Evolutionary conservation across 2,888 invertebrate genomes (phyloP).

Genomic region (Clivina fossor): DNA sequence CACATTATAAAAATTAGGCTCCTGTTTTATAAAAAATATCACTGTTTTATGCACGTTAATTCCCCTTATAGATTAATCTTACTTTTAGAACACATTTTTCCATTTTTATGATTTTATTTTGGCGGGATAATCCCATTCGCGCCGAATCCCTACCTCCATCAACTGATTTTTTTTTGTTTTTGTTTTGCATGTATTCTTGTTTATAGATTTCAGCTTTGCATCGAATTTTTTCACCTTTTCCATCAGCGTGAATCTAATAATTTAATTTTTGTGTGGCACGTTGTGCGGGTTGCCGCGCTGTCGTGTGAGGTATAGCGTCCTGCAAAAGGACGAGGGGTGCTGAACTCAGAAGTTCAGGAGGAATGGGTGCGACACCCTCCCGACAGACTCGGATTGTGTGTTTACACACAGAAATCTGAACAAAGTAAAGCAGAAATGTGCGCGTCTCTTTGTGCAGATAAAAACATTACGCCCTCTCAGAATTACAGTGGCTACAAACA

Average conservation of each 20-base stretch:
- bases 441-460: conserved; percentile 29
- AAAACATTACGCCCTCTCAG: conserved; percentile 24
- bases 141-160: conserved; percentile 8
- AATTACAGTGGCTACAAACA: conserved; percentile 22
- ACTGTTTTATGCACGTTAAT: conserved; percentile 27
- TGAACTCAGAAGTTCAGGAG: no score
- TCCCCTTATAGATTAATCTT: conserved; percentile 33
- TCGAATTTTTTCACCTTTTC: conserved; percentile 26
- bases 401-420: conserved; percentile 30
- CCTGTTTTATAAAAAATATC: conserved; percentile 28
- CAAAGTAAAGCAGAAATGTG: conserved; percentile 25
- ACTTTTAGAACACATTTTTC: conserved; percentile 33
- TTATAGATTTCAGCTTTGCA: conserved; percentile 31
- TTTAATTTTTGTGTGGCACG: conserved; percentile 32
- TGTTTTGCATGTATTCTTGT: conserved; percentile 20
- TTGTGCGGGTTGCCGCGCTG: no score
- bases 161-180: conserved; percentile 2
- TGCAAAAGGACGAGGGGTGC: conserved; percentile 14
- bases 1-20: conserved; percentile 32
- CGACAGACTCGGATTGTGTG: conserved; percentile 25
- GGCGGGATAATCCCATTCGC: conserved; percentile 21
- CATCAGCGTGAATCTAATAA: conserved; percentile 30
- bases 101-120: conserved; percentile 34
- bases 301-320: not conserved
- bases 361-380: not conserved